Base-by-base conservation (phyloP, 2,888 invertebrate genomes). In the Portevinia maculata region DNA sequence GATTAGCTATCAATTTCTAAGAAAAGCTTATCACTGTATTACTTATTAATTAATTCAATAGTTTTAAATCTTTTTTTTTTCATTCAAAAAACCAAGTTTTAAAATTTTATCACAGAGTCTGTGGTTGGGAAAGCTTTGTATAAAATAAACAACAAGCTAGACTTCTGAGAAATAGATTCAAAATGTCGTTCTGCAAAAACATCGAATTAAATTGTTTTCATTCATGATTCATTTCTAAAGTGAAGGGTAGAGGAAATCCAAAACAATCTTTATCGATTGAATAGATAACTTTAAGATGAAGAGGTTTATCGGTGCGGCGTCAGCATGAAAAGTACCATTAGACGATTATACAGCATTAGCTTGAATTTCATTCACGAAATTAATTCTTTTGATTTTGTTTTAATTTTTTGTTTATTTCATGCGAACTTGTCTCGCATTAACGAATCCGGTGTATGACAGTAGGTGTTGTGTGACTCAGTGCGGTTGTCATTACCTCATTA, bases 321-420 rank as follows among this genome's bases (percentile, higher is more conserved):
- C 44, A 44, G 9, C 44, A 19, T 44, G 19, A n/a, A 44, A 44
- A 19, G 3, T 11, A 19, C 44, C 8, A 11, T 7, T 44, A 19
- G 17, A 3, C 19, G 3, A 0, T 11, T 0, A 34, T 11, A 9
- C 1, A 0, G 34, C 9, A 3, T 9, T 39, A 13, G 7, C 13
- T 6, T 15, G 39, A 11, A 44, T 44, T 44, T 44, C 44, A 44
- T 44, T 44, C 44, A 44, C 19, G 17, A 44, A 19, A 44, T 44
- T 19, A 44, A 21, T 17, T 19, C 19, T 11, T 44, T 19, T 9
- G 0, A 3, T 34, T 9, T 34, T 34, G 7, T 34, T 9, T 34
- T 34, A 3, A 17, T 44, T 13, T 2, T 3, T 15, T 39, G 7
- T 44, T 21, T 4, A 9, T n/a, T 44, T 21, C 19, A 11, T 44